Evolutionary conservation across 2,113 vertebrate species (phyloP), one percentile per base, ranked within the genome.

Genomic region (Engraulis encrasicolus): DNA sequence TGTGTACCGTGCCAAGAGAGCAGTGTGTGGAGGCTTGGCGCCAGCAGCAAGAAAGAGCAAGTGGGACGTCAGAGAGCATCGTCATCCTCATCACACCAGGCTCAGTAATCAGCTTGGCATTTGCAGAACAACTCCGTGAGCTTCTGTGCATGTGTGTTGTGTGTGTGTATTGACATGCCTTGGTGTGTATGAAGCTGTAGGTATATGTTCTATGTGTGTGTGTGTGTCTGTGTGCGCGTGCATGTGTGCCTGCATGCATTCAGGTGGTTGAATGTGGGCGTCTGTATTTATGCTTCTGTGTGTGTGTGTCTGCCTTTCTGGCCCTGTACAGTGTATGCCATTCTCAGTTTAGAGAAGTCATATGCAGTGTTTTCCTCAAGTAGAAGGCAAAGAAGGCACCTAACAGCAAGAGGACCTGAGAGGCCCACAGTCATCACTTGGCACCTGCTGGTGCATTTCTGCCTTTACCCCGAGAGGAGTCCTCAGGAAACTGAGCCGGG

Each of bases 1-100:
- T 74, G 66, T n/a, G n/a, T n/a, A n/a, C n/a, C n/a, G n/a, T 74
- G 66, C 66, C 31, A 36, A 34, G 31, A 74, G 66, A 74, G 31
- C 66, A 74, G 66, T 15, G 31, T 74, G 66, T 15, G 27, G 66
- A 71, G 27, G 27, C 66, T 71, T 34, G 12, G 1, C 12, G 66
- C 27, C 31, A 14, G 14, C 15, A 15, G 31, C 61, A 0, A 34
- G 66, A 74, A 27, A 34, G 66, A 12, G 27, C 66, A 74, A 34
- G 66, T 74, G 66, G 66, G 12, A 15, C 11, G 14, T 74, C 66
- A 74, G 66, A 74, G 66, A 23, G 14, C 66, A 74, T 74, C 27
- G 3, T 3, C 66, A 15, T 74, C 66, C 17, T 2, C 11, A 74
- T 74, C 66, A 34, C 12, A 74, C 66, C 27, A 74, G 11, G 17